phyloP scores from a whole-genome alignment of 2,113 vertebrate genomes.

The Protobothrops mucrosquamatus region DNA sequence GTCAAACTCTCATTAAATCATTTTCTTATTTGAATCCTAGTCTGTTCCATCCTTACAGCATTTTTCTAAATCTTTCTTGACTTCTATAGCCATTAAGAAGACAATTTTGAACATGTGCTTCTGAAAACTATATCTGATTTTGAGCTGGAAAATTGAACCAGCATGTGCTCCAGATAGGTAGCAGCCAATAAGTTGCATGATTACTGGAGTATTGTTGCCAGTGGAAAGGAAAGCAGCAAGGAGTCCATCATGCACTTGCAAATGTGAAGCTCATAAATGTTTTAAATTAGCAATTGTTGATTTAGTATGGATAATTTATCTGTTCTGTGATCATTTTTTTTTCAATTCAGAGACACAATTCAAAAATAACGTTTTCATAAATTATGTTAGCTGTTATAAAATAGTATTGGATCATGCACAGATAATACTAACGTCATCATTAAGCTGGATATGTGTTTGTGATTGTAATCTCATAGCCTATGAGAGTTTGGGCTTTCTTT shows the following conservation, averaged over 20 bases:
- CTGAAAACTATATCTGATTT: constrained; percentile 42
- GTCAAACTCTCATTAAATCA: not conserved
- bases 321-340: constrained; percentile 22
- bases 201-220: constrained; percentile 47
- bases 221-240: constrained; percentile 48
- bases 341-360: not conserved
- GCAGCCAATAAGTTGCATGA: constrained; percentile 43
- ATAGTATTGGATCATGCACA: not conserved
- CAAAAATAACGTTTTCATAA: not conserved
- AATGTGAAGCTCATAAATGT: constrained; percentile 44
- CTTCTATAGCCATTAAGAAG: constrained; percentile 1
- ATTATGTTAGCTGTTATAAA: not conserved
- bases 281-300: constrained; percentile 48
- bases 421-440: not conserved
- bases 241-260: constrained; percentile 26
- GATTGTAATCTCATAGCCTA: not conserved
- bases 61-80: not conserved
- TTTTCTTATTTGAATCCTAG: not conserved
- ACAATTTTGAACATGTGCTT: constrained; percentile 32
- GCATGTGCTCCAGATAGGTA: constrained; percentile 45
- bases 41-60: not conserved
- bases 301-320: constrained; percentile 33
- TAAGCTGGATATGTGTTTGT: not conserved
- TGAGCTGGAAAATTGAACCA: constrained; percentile 58
- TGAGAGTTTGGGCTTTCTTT: not conserved